Conservation (phyloP, 2,797 vertebrate genomes). For the Sebastes miniatus region DNA sequence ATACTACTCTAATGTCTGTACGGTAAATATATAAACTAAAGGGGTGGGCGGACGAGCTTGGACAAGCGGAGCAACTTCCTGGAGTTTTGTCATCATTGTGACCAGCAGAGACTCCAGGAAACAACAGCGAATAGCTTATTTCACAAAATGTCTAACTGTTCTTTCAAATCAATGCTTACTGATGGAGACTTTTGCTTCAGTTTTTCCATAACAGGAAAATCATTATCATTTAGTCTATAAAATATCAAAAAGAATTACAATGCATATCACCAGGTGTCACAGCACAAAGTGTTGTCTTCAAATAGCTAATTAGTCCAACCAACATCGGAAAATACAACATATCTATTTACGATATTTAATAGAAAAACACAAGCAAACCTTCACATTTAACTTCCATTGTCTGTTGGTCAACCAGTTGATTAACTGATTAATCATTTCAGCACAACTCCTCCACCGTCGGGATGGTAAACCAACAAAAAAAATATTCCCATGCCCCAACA, state of each 20-base stretch:
- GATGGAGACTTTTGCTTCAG: neutral
- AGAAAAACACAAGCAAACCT: neutral
- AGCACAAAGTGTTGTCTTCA: too few relatives aligned
- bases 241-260: too few relatives aligned
- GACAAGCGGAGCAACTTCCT: too few relatives aligned
- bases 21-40: neutral
- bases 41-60: rapidly evolving
- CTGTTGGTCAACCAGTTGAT: neutral
- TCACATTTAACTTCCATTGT: neutral
- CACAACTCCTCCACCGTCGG: neutral
- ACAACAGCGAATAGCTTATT: neutral
- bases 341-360: neutral
- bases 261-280: rapidly evolving
- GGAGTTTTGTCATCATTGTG: neutral
- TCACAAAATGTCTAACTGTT: neutral
- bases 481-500: neutral
- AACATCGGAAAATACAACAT: neutral
- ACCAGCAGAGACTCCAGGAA: neutral
- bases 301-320: neutral
- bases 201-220: neutral
- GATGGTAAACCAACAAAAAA: neutral
- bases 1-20: neutral
- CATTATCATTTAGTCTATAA: neutral
- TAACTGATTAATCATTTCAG: neutral
- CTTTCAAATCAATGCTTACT: neutral